Conservation (phyloP, 2,888 invertebrate genomes). For the Acronicta aceris region DNA sequence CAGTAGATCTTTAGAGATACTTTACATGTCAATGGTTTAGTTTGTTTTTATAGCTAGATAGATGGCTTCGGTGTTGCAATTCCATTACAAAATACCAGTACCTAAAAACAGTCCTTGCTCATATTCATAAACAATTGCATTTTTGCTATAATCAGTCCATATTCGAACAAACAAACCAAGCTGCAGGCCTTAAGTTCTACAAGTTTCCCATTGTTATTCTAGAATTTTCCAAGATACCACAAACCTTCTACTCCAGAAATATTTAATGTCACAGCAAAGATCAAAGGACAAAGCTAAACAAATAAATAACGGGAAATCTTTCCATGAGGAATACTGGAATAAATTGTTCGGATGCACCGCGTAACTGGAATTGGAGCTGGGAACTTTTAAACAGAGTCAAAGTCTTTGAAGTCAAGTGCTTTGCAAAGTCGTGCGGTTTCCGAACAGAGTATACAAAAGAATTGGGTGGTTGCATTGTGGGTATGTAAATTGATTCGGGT, state of each 20-base stretch:
- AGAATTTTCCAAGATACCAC: not conserved
- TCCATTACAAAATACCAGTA: not conserved
- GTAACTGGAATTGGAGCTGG: conserved; percentile 5
- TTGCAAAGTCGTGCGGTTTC: conserved; percentile 7
- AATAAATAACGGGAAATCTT: conserved; percentile 13
- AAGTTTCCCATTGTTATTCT: not conserved
- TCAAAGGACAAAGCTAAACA: conserved; percentile 11
- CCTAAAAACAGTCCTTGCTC: too few species aligned
- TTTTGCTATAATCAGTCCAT: too few species aligned
- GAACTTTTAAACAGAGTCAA: conserved; percentile 19
- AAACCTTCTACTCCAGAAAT: not conserved
- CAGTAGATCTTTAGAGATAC: too few species aligned
- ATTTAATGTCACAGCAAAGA: not conserved
- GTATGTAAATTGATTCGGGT: conserved; percentile 37
- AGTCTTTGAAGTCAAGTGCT: conserved; percentile 13
- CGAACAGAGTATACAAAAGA: conserved; percentile 10
- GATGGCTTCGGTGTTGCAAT: too few species aligned
- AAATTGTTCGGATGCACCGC: conserved; percentile 22
- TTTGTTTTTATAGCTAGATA: too few species aligned
- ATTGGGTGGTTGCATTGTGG: conserved; percentile 26
- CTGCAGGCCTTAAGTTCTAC: too few species aligned
- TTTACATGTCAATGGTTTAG: too few species aligned
- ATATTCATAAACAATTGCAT: too few species aligned
- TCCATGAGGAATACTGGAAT: conserved; percentile 8
- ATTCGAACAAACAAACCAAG: too few species aligned